Evolutionary conservation across 2,797 vertebrate genomes (phyloP).

Genomic region (Leptoclinus maculatus): DNA sequence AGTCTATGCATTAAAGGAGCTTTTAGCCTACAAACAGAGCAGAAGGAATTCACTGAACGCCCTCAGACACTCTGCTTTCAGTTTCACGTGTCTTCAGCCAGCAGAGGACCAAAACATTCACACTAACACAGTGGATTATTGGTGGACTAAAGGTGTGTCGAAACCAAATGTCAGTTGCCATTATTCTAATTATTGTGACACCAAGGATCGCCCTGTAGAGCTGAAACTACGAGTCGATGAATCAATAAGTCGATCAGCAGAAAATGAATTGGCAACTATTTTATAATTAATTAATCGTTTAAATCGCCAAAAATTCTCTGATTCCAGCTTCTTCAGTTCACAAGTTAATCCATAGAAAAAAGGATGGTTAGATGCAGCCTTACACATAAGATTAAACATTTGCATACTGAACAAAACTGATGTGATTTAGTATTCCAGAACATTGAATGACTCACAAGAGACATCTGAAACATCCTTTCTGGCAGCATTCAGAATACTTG

Average conservation of each 20-base stretch:
- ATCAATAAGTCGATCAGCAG: neutral
- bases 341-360: neutral
- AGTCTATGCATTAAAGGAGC: neutral
- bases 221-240: too few species aligned
- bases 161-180: neutral
- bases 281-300: neutral
- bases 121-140: too few species aligned
- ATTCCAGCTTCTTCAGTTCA: neutral
- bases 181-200: neutral
- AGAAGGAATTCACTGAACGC: neutral
- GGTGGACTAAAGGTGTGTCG: too few species aligned
- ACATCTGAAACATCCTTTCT: too few species aligned
- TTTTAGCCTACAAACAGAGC: constrained; percentile 21
- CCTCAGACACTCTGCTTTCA: neutral
- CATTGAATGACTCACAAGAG: too few species aligned
- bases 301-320: neutral
- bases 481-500: too few species aligned
- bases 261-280: neutral
- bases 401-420: too few species aligned
- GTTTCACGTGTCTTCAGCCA: neutral
- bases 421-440: too few species aligned
- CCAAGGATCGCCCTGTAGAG: neutral
- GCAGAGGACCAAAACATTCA: neutral
- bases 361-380: too few species aligned
- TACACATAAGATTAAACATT: too few species aligned